phyloP scores from a whole-genome alignment of 2,888 invertebrate genomes.

The Cylindroiulus punctatus region DNA sequence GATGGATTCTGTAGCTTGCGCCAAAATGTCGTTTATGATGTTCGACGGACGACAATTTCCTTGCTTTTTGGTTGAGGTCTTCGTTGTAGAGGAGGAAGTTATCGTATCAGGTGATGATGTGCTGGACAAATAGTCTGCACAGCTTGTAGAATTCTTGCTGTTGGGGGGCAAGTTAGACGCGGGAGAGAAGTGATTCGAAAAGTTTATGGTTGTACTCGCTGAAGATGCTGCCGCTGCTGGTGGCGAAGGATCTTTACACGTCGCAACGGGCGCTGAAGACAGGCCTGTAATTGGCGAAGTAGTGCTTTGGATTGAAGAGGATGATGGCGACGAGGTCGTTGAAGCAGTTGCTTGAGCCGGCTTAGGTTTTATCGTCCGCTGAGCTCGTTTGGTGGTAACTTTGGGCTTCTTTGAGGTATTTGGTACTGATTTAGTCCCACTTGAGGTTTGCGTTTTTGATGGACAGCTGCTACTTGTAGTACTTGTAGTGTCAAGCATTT shows the following conservation, averaged over 20 bases:
- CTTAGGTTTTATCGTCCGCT: slow-evolving; percentile 57
- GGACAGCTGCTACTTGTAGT: not conserved
- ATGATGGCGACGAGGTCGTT: not conserved
- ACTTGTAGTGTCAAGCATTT: not conserved
- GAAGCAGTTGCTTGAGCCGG: slow-evolving; percentile 34
- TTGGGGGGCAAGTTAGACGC: not conserved
- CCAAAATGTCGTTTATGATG: slow-evolving; percentile 63
- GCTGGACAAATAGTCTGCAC: not conserved
- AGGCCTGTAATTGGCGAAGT: not conserved
- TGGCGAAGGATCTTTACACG: not conserved
- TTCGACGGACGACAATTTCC: slow-evolving; percentile 36
- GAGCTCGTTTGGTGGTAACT: slow-evolving; percentile 43
- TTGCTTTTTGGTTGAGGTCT: not conserved
- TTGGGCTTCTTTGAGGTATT: slow-evolving; percentile 49
- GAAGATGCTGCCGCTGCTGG: not conserved
- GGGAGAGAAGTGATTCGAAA: not conserved
- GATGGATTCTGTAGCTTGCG: slow-evolving; percentile 67
- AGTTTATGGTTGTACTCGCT: not conserved
- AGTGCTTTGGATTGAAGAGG: not conserved
- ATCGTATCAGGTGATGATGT: not conserved
- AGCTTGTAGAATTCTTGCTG: not conserved
- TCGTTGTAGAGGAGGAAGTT: not conserved
- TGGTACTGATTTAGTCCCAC: not conserved
- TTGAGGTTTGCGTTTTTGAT: not conserved
- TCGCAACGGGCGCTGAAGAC: not conserved